Conservation (phyloP, 2,113 vertebrate species). For the Vombatus ursinus region DNA sequence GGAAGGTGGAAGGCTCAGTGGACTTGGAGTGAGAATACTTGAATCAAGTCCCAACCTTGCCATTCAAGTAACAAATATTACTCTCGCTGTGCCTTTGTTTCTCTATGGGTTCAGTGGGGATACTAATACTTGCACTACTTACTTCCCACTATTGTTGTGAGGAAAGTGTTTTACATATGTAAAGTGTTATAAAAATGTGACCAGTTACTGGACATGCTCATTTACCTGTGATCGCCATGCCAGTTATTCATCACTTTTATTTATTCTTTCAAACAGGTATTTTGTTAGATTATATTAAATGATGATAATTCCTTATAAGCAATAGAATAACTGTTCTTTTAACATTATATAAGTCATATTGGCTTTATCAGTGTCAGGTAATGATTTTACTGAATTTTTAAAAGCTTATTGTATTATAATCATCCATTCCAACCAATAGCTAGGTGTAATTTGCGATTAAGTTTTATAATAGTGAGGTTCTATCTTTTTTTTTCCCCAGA, state of each 20-base stretch:
- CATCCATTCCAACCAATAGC: not conserved
- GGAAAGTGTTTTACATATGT: not conserved
- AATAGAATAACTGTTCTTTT: not conserved
- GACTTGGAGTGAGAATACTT: not conserved
- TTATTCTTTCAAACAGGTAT: not conserved
- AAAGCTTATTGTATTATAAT: not conserved
- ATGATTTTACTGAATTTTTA: not conserved
- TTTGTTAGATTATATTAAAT: not conserved
- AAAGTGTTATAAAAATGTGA: not conserved
- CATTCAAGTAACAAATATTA: not conserved
- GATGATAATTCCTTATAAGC: not conserved
- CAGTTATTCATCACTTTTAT: slow-evolving; percentile 2
- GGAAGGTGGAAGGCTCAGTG: not conserved
- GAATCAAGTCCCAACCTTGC: not conserved
- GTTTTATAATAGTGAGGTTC: not conserved
- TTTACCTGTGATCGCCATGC: slow-evolving; percentile 6
- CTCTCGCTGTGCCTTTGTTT: not conserved
- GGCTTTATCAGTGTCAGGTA: not conserved
- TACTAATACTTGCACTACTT: not conserved
- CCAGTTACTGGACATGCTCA: not conserved
- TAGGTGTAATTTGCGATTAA: not conserved
- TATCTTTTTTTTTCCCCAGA: not conserved
- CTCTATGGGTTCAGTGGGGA: not conserved
- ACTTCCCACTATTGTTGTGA: not conserved
- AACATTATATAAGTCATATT: not conserved